Conservation (phyloP, 2,797 vertebrate genomes). For the Sphenodon punctatus region DNA sequence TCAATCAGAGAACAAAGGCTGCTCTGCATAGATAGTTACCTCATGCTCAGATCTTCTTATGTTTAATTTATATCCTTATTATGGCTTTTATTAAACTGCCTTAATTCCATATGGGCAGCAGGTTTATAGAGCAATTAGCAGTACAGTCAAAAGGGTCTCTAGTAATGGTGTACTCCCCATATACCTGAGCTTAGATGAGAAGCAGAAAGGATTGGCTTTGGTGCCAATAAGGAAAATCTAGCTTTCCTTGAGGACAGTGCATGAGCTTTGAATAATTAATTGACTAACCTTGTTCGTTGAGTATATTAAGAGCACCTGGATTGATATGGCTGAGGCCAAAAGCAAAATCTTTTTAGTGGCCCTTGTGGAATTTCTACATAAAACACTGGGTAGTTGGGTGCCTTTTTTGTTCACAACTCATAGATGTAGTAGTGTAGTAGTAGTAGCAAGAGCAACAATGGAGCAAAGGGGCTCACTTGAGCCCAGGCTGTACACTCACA, state of each 20-base stretch:
- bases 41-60: constrained; percentile 35
- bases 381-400: too few species aligned
- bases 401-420: too few species aligned
- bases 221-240: background rate
- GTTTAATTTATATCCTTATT: constrained; percentile 62
- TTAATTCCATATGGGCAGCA: constrained; percentile 35
- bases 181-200: background rate
- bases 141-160: background rate
- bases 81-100: constrained; percentile 43
- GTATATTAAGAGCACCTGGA: background rate
- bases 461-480: too few species aligned
- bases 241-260: background rate
- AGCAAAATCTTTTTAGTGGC: background rate
- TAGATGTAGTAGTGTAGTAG: too few species aligned
- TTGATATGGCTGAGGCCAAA: background rate
- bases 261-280: background rate
- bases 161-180: background rate
- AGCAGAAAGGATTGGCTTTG: background rate
- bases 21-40: constrained; percentile 39
- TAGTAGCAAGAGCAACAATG: too few species aligned
- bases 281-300: background rate
- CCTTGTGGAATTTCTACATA: background rate
- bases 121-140: constrained; percentile 55
- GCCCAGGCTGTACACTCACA: too few species aligned
- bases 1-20: constrained; percentile 50